Conservation (phyloP, 53 echinoderm and acorn worm species). For the Hippasteria phrygiana region DNA sequence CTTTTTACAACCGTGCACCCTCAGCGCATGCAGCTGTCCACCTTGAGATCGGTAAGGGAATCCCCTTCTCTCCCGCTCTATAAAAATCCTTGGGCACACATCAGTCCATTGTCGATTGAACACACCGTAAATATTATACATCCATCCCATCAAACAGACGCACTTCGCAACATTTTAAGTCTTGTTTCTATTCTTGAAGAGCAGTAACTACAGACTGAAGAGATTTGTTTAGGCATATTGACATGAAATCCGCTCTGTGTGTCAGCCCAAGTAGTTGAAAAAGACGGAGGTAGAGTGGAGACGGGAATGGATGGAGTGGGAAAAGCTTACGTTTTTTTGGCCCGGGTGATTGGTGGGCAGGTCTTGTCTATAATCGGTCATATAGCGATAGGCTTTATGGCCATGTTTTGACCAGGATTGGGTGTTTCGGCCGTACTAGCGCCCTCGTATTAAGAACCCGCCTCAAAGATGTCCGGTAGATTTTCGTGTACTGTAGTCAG, state of each 20-base stretch:
- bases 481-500: too few species aligned
- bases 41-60: slow-evolving; percentile 16
- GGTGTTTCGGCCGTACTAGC: too few species aligned
- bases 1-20: too few species aligned
- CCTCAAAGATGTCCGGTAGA: too few species aligned
- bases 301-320: neutral
- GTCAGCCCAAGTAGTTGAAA: neutral
- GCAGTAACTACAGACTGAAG: slow-evolving; percentile 1
- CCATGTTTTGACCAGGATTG: too few species aligned
- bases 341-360: too few species aligned
- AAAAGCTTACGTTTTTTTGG: too few species aligned
- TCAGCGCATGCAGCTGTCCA: slow-evolving; percentile 7
- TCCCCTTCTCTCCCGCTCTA: neutral
- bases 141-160: slow-evolving; percentile 15
- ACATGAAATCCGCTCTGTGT: neutral
- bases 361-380: too few species aligned
- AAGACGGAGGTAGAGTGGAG: neutral
- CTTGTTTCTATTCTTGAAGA: too few species aligned
- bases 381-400: too few species aligned
- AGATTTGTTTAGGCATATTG: slow-evolving; percentile 5
- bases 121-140: slow-evolving; percentile 20
- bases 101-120: neutral
- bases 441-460: too few species aligned
- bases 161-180: neutral
- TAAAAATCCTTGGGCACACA: slow-evolving; percentile 27